Base-by-base conservation (phyloP, 1,140 invertebrate genomes). In the Sesamia nonagrioides region DNA sequence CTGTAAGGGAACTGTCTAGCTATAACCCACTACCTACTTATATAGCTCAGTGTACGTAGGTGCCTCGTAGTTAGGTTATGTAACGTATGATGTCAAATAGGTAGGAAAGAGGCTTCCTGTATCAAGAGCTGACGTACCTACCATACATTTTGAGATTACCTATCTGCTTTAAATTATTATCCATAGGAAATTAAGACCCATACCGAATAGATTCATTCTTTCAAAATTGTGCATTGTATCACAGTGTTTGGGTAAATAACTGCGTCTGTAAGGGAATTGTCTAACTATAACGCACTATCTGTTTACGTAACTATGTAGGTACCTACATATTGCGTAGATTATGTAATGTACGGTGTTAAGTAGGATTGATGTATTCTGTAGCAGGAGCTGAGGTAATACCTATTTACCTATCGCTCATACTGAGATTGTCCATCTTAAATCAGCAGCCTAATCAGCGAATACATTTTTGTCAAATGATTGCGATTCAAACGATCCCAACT, bases 211-310 rank as follows among this genome's bases (percentile, higher is more conserved):
- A 27, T 27, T 1, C 27, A 1, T 27, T 27, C 27, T 27, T 27
- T 27, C 27, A 27, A 27, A 27, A 27, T 27, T 27, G 3, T 27
- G 27, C 3, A 27, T 27, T 27, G 27, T 27, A 27, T 27, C 27
- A 27, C 27, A 27, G 3, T 27, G 1, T 27, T 27, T 27, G 91
- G 81, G 91, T 93, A 94, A 94, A 93, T 94, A 92, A 92, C 85
- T 89, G 81, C 78, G 82, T 75, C 77, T 69, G 82, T 63, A 68
- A 69, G 78, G 63, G 79, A 74, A 56, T 56, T 79, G 81, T 74
- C 71, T 77, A 72, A 35, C 58, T 84, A 72, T 78, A 52, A n/a
- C 58, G 71, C 45, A 37, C 63, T 48, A 48, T 9, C 33, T 45
- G 42, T 5, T 18, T 66, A 45, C 45, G 61, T 66, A 66, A 37